Base-by-base conservation (phyloP, 1,140 invertebrate species). In the Kradibia gibbosae region DNA sequence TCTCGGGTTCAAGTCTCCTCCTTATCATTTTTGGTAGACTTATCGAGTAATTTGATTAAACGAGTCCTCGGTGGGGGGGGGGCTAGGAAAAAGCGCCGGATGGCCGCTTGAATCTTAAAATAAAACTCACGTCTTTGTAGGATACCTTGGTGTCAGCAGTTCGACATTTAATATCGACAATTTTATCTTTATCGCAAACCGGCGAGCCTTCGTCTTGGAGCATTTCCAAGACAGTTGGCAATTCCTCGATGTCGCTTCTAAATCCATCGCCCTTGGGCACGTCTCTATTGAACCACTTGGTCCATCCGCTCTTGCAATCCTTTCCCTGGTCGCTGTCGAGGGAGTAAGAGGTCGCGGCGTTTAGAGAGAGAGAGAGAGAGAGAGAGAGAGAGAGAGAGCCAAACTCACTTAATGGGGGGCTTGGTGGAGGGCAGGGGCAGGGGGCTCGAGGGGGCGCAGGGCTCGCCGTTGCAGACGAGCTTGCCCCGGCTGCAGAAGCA, bases 121-220 rank as follows among this genome's bases (percentile, higher is more conserved):
- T 22, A 45, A 13, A 53, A 73, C 72, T 0, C 34, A 81, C 80
- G 81, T 94, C 93, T 86, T 95, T 95, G 1, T 93, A 90, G 4
- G 92, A 89, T 62, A 93, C 90, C 76, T 95, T 93, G 1, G 91
- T 92, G 0, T 90, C 90, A 2, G 94, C 92, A 0, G 94, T 94
- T 42, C 96, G 92, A 85, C 96, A 97, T 88, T 94, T 92, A 78
- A 97, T 95, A 65, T 94, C 92, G 2, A 89, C 91, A 92, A 97
- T 96, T 82, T 93, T 90, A 0, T 93, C 89, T 25, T 84, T 83
- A 3, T 88, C 85, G 86, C 95, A 96, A 85, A 92, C 90, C n/a
- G 91, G 89, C 0, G 88, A 89, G 22, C 90, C 90, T 15, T 87
- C 78, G 5, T 92, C 39, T 15, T 85, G 86, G 36, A 91, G 91